phyloP scores from a whole-genome alignment of 2,113 vertebrate species.

The Hiodon alosoides region DNA sequence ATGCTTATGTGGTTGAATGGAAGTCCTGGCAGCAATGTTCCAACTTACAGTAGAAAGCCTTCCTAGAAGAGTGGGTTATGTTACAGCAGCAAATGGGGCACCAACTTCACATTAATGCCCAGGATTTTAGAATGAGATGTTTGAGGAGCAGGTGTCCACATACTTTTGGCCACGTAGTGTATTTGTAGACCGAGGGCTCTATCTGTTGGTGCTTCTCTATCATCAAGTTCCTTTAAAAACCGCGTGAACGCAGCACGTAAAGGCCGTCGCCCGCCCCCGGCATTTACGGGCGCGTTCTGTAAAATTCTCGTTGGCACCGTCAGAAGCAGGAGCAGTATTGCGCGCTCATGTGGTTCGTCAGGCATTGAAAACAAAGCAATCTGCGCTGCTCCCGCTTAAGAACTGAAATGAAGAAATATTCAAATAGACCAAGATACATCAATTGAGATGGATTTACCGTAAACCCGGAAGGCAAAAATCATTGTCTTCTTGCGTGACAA shows the following conservation, averaged over 20 bases:
- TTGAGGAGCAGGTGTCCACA: no score
- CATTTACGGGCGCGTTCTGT: slow-evolving; percentile 16
- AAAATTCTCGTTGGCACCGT: slow-evolving; percentile 4
- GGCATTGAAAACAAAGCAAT: slow-evolving; percentile 22
- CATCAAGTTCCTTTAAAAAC: no score
- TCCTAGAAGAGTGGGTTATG: no score
- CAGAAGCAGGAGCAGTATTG: slow-evolving; percentile 9
- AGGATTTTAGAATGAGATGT: no score
- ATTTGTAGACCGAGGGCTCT: no score
- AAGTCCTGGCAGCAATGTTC: no score
- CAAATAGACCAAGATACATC: slow-evolving; percentile 9
- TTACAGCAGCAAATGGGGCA: no score
- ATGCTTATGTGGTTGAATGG: no score
- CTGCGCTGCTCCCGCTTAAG: slow-evolving; percentile 4
- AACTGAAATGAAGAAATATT: slow-evolving; percentile 3
- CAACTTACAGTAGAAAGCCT: no score
- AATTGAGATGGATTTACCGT: slow-evolving; percentile 9
- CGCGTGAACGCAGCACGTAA: slow-evolving; percentile 19
- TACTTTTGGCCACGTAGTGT: no score
- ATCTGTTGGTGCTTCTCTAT: no score
- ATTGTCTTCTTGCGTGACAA: slow-evolving; percentile 1
- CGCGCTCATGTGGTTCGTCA: slow-evolving; percentile 11
- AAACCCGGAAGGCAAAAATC: neutral
- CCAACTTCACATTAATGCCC: no score
- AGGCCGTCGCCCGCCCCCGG: neutral